Conservation (phyloP, 2,113 vertebrate genomes). For the Craseonycteris thonglongyai region DNA sequence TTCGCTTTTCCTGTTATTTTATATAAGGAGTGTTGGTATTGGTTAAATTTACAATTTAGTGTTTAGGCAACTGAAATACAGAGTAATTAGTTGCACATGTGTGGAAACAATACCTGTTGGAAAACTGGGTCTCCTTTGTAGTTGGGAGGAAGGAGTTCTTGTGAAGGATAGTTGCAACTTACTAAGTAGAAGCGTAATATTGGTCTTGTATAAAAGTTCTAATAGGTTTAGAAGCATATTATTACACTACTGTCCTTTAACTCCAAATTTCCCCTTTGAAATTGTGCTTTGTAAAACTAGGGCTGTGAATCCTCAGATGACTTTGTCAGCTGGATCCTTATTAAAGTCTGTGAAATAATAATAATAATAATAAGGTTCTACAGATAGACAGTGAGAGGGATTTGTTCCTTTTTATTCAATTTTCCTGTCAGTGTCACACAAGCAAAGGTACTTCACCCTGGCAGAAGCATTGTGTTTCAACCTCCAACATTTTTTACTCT, state of each 20-base stretch:
- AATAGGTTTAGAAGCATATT: background rate
- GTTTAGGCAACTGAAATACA: background rate
- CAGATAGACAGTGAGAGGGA: background rate
- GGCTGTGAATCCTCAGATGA: background rate
- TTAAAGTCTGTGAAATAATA: background rate
- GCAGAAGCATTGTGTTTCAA: background rate
- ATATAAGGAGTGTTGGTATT: background rate
- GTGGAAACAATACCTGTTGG: background rate
- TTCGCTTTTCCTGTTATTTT: background rate
- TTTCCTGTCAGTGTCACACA: background rate
- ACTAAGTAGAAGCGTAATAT: background rate
- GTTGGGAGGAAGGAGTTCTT: background rate
- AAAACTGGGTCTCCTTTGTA: background rate
- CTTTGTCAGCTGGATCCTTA: background rate
- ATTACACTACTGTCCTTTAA: background rate
- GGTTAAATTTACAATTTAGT: background rate
- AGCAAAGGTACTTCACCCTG: background rate
- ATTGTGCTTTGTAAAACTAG: background rate
- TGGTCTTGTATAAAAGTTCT: background rate
- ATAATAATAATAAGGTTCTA: background rate
- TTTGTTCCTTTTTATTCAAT: background rate
- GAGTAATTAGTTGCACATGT: background rate
- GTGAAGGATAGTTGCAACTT: background rate
- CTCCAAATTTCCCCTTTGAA: background rate
- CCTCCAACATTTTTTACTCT: background rate